phyloP scores from a whole-genome alignment of 2,888 invertebrate genomes.

The Melanchra persicariae region DNA sequence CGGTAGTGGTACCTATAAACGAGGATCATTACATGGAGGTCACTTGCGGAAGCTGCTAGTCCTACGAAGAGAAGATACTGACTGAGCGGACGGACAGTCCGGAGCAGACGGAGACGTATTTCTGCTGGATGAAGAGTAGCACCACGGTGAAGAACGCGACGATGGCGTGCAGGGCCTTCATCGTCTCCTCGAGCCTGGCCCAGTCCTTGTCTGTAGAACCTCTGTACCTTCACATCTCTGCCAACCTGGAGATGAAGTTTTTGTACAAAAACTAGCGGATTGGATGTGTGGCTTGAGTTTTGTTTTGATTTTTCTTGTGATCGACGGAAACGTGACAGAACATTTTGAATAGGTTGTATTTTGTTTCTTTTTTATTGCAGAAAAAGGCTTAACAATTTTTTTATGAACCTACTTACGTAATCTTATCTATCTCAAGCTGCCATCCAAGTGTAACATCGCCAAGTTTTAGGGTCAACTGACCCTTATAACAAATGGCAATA shows the following conservation, averaged over 20 bases:
- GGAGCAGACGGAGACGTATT: constrained; percentile 53
- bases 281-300: neutral
- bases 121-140: constrained; percentile 69
- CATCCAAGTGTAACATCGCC: no score
- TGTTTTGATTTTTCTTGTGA: constrained; percentile 26
- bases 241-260: neutral
- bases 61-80: constrained; percentile 27
- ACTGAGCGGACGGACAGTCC: constrained; percentile 68
- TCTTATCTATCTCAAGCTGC: no score
- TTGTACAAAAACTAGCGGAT: neutral
- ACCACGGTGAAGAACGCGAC: constrained; percentile 71
- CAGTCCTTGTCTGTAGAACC: constrained; percentile 1
- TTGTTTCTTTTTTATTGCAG: neutral
- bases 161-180: constrained; percentile 72
- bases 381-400: constrained; percentile 1
- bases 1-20: constrained; percentile 39
- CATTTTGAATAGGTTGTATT: constrained; percentile 2
- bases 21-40: constrained; percentile 30
- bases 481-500: neutral
- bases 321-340: constrained; percentile 14
- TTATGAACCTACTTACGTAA: neutral
- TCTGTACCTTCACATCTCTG: constrained; percentile 33
- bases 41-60: neutral
- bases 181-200: constrained; percentile 31
- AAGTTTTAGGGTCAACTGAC: no score